A percentile compares a stretch with the other conserved stretches of the same genome.
Evolutionary conservation across 2,797 vertebrate species (phyloP).

Genomic region (Siniperca scherzeri): DNA sequence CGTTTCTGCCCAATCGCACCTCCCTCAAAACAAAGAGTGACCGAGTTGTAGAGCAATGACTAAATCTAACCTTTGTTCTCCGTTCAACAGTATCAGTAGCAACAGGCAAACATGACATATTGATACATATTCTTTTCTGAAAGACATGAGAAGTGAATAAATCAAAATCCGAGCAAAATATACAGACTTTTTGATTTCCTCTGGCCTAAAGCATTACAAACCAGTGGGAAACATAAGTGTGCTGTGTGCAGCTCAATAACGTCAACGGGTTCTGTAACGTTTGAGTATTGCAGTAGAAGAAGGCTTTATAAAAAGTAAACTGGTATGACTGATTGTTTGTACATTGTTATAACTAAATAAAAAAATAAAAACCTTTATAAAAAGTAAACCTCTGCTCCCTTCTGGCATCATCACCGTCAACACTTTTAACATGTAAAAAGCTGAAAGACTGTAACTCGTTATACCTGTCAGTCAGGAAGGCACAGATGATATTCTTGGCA

Average conservation of each 20-base stretch:
- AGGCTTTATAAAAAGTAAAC: background rate
- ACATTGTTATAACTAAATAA: too few relatives aligned
- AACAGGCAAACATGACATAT: background rate
- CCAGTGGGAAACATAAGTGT: background rate
- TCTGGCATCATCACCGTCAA: background rate
- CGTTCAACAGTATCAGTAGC: background rate
- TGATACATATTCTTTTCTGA: background rate
- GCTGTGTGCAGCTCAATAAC: background rate
- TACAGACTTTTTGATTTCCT: background rate
- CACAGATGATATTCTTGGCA: conserved; percentile 98
- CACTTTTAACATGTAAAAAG: too few relatives aligned
- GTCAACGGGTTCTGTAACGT: background rate
- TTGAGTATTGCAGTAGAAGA: background rate
- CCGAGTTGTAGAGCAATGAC: background rate
- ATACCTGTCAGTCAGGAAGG: conserved; percentile 98
- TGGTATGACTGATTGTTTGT: too few relatives aligned
- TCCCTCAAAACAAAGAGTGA: conserved; percentile 87
- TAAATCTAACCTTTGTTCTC: background rate
- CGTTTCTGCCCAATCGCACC: conserved; percentile 95
- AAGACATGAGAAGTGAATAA: background rate
- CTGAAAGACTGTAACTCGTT: conserved; percentile 4
- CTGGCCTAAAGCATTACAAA: background rate
- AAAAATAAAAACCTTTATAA: background rate
- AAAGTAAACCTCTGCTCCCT: background rate
- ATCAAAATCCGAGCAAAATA: background rate